Evolutionary conservation across 2,113 vertebrate species (phyloP).

Genomic region (Podilymbus podiceps): DNA sequence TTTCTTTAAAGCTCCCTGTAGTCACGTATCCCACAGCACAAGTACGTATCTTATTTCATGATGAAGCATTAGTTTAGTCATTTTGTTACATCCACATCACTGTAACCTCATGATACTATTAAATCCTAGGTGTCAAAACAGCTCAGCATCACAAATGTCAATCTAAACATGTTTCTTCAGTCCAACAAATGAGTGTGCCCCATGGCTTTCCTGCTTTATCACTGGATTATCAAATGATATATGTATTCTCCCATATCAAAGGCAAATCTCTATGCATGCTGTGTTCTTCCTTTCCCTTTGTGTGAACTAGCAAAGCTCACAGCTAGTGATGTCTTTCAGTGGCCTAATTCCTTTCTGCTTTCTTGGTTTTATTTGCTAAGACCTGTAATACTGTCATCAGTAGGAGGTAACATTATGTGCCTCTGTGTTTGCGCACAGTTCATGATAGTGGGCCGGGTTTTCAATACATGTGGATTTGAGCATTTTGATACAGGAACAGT

Average conservation of each 20-base stretch:
- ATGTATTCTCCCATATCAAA: neutral
- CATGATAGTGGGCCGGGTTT: neutral
- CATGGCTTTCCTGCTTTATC: neutral
- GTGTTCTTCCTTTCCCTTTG: neutral
- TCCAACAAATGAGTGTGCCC: neutral
- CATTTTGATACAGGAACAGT: neutral
- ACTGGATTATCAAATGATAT: neutral
- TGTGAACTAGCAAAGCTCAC: neutral
- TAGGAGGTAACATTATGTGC: neutral
- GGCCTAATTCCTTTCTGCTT: neutral
- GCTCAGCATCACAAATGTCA: neutral
- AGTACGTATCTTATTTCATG: neutral
- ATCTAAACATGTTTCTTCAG: neutral
- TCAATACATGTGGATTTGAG: neutral
- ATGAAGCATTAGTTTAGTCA: neutral
- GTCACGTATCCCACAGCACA: neutral
- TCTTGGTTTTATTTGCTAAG: neutral
- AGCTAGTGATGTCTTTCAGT: neutral
- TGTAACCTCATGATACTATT: neutral
- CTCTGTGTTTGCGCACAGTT: neutral
- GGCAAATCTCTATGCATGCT: neutral
- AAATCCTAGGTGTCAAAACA: neutral
- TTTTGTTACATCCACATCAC: neutral
- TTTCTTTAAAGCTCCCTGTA: neutral
- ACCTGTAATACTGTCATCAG: neutral